Base-by-base conservation (phyloP, 2,113 vertebrate species). In the Lepus americanus region DNA sequence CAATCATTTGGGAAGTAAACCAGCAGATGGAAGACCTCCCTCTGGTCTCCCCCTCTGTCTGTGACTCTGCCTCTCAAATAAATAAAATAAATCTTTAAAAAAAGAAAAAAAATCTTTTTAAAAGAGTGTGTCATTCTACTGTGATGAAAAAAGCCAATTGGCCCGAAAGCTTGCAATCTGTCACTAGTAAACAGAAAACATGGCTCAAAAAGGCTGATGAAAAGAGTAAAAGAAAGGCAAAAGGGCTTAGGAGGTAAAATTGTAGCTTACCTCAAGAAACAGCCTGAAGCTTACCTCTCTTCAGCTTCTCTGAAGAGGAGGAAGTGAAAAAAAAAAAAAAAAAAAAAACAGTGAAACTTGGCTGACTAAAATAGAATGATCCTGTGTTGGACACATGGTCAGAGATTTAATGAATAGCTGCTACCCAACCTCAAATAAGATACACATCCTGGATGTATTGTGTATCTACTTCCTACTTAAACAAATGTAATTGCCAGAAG, bases 151-250 rank as follows among this genome's bases (percentile, higher is more conserved):
- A 0, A 44, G 44, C 11, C 19, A 90, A 80, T 55, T 77, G 87
- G 7, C 36, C 74, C 87, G 25, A 69, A 89, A 95, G 90, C 73
- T 82, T 94, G 55, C 55, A 94, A 53, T 63, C 63, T 85, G 63
- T 31, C 85, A 53, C 5, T 66, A 64, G 44, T 55, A 90, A 78
- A 91, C 16, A 92, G 51, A 77, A 94, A 90, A 77, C 36, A 88
- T 55, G 39, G 51, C 86, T 86, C 22, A 29, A 96, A 95, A 72
- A 29, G 6, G 14, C 31, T 9, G 53, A 2, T 80, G 6, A 92
- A 70, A 77, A 92, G 67, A 87, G 17, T 67, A 72, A 96, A 91
- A 73, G 59, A 89, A 85, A 88, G 53, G 17, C 36, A 23, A 94
- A 79, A 86, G 9, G 4, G 27, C 5, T 63, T 92, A 78, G 17